Percentiles rank a stretch among this genome's conserved stretches.
These are phyloP conservation scores for Hypercompe scribonia DNA, from an alignment of 2,888 invertebrate genomes.

Conservation along the genomic window DNA sequence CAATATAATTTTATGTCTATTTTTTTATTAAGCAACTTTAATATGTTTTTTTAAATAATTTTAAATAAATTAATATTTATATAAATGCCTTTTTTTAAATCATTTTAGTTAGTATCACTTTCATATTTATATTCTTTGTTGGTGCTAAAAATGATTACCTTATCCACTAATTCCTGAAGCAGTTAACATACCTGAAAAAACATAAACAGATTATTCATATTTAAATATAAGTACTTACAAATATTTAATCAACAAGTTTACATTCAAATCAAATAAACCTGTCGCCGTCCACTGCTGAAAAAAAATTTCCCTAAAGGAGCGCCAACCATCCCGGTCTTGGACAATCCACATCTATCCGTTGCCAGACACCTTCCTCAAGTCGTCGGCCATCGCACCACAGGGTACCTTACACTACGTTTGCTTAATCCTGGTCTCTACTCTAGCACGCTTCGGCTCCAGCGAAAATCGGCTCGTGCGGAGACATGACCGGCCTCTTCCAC, in stretches of 20 bases:
- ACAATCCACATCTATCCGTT: too few species aligned
- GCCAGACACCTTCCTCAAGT: too few species aligned
- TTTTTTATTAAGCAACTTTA: not conserved
- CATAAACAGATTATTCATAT: slow-evolving; percentile 22
- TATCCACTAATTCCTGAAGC: not conserved
- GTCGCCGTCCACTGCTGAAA: too few species aligned
- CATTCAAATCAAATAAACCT: too few species aligned
- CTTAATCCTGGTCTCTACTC: too few species aligned
- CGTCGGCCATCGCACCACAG: too few species aligned
- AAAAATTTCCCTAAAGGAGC: too few species aligned
- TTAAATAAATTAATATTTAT: not conserved
- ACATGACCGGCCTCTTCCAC: too few species aligned
- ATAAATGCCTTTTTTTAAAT: not conserved
- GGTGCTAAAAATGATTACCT: not conserved
- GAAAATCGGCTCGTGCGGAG: too few species aligned
- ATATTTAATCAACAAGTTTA: not conserved
- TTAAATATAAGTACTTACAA: not conserved
- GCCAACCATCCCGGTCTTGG: too few species aligned
- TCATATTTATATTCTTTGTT: not conserved
- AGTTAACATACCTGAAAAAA: slow-evolving; percentile 62
- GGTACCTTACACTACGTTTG: too few species aligned
- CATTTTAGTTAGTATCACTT: not conserved
- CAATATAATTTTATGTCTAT: not conserved
- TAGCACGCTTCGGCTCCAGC: too few species aligned
- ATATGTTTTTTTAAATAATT: not conserved